These are phyloP conservation scores for Cantharis nigra DNA, from an alignment of 2,888 invertebrate genomes.

Conservation along the genomic window DNA sequence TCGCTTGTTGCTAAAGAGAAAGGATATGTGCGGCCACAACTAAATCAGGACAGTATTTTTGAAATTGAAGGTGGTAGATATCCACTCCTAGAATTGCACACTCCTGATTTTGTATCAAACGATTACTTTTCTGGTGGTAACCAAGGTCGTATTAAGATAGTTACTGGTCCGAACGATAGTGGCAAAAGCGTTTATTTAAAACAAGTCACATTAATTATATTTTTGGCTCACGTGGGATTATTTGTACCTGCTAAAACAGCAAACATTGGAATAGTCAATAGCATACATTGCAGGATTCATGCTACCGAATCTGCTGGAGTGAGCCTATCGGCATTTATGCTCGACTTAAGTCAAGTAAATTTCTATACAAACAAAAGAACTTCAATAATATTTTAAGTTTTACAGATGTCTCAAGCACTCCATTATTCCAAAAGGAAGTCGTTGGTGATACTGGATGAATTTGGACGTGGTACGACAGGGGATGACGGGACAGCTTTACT, in stretches of 20 bases:
- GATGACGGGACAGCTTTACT: slow-evolving; percentile 78
- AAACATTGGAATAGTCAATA: slow-evolving; percentile 70
- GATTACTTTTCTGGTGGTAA: slow-evolving; percentile 65
- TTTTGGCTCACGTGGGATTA: slow-evolving; percentile 86
- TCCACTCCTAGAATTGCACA: slow-evolving; percentile 71
- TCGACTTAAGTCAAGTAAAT: slow-evolving; percentile 79
- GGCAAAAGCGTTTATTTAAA: slow-evolving; percentile 93
- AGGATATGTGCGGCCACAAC: slow-evolving; percentile 48
- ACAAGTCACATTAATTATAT: slow-evolving; percentile 80
- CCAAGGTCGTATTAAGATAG: slow-evolving; percentile 68
- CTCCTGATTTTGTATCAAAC: slow-evolving; percentile 74
- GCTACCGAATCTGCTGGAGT: slow-evolving; percentile 77
- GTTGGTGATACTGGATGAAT: slow-evolving; percentile 85
- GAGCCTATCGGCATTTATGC: slow-evolving; percentile 83
- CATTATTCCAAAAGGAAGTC: slow-evolving; percentile 68
- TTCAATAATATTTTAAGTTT: not conserved
- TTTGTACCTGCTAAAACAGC: slow-evolving; percentile 84
- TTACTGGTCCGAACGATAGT: slow-evolving; percentile 89
- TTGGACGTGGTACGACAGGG: slow-evolving; percentile 82
- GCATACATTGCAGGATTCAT: slow-evolving; percentile 77
- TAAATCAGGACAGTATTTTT: slow-evolving; percentile 48
- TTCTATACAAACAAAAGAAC: too few species aligned
- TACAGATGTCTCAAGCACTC: slow-evolving; percentile 73
- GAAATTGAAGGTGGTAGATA: slow-evolving; percentile 65
- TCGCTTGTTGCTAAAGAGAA: slow-evolving; percentile 50